These are phyloP conservation scores for Tillus elongatus DNA, from an alignment of 2,888 invertebrate species.

Conservation along the genomic window DNA sequence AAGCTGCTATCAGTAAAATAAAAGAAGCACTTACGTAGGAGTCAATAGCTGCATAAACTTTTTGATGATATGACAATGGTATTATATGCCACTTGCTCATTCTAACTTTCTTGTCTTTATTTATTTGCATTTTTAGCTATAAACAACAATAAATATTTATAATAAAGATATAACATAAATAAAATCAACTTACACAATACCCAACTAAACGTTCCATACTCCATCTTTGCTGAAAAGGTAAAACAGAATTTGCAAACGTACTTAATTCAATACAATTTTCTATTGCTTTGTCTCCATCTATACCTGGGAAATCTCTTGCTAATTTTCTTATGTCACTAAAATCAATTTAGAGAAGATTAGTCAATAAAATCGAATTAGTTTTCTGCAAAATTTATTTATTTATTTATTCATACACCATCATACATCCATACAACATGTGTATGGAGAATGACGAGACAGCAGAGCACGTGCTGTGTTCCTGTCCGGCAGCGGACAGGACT, in stretches of 20 bases:
- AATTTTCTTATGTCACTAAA: slow-evolving; percentile 54
- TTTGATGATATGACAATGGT: slow-evolving; percentile 47
- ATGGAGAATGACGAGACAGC: too few species aligned
- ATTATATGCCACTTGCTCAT: slow-evolving; percentile 53
- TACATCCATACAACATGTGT: too few species aligned
- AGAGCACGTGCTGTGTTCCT: too few species aligned
- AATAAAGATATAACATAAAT: slow-evolving; percentile 6
- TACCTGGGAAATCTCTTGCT: slow-evolving; percentile 50
- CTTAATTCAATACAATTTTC: slow-evolving; percentile 53
- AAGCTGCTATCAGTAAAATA: too few species aligned
- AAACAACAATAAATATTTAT: slow-evolving; percentile 19
- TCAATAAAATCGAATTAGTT: too few species aligned
- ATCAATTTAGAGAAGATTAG: too few species aligned
- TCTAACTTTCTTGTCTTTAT: slow-evolving; percentile 49
- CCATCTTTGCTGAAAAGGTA: slow-evolving; percentile 48
- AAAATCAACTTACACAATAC: slow-evolving; percentile 41
- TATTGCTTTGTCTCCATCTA: slow-evolving; percentile 46
- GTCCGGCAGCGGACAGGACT: too few species aligned
- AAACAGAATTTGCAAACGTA: slow-evolving; percentile 47
- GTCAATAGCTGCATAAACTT: slow-evolving; percentile 55
- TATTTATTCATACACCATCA: too few species aligned
- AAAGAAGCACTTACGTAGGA: slow-evolving; percentile 58
- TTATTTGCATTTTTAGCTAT: slow-evolving; percentile 49
- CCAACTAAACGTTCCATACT: slow-evolving; percentile 51
- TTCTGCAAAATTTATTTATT: too few species aligned